These are phyloP conservation scores for Spheniscus humboldti DNA, from an alignment of 2,797 vertebrate species.

Conservation along the genomic window DNA sequence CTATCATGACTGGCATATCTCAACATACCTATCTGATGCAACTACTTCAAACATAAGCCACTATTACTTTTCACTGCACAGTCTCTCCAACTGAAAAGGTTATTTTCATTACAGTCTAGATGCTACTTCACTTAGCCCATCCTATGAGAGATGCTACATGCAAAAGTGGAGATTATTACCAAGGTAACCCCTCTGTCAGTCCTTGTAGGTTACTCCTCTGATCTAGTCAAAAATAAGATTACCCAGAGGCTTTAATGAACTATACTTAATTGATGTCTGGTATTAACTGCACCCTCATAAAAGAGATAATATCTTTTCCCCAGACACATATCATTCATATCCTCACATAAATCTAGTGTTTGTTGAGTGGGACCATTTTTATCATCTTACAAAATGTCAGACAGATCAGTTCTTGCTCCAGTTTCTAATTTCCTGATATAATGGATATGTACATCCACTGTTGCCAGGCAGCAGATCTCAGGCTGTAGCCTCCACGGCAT, in stretches of 20 bases:
- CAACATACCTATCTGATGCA: background rate
- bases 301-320: conserved; percentile 28
- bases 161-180: conserved; percentile 26
- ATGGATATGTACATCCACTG: background rate
- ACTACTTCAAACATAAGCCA: background rate
- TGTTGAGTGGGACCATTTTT: conserved; percentile 45
- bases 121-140: background rate
- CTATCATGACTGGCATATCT: background rate
- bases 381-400: conserved; percentile 63
- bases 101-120: background rate
- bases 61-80: conserved; percentile 9
- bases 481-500: background rate
- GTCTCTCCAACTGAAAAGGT: conserved; percentile 22
- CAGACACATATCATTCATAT: conserved; percentile 27
- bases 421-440: conserved; percentile 53
- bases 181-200: background rate
- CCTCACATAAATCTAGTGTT: conserved; percentile 45
- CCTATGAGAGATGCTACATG: background rate
- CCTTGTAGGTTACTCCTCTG: background rate
- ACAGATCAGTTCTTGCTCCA: conserved; percentile 19
- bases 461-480: conserved; percentile 49
- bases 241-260: conserved; percentile 57
- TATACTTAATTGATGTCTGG: conserved; percentile 40
- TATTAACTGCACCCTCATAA: conserved; percentile 44
- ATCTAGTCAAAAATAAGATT: conserved; percentile 56